These are phyloP conservation scores for Huso huso DNA, from an alignment of 2,797 vertebrate genomes.

Conservation along the genomic window DNA sequence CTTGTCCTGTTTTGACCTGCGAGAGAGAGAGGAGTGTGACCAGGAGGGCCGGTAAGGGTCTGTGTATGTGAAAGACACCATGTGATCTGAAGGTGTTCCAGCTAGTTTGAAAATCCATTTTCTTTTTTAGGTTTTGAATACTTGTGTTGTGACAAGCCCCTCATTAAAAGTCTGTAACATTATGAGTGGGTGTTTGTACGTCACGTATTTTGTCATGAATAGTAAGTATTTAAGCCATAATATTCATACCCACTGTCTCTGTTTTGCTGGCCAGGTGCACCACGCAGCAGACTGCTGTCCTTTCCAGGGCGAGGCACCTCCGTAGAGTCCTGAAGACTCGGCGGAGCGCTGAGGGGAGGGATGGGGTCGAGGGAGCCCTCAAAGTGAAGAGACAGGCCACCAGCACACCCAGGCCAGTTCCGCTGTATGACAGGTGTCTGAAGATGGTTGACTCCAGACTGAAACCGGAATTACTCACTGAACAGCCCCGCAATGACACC, in stretches of 20 bases:
- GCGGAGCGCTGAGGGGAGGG: not conserved
- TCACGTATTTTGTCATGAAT: not conserved
- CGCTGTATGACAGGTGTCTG: slow-evolving; percentile 53
- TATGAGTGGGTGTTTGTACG: not conserved
- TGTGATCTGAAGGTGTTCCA: not conserved
- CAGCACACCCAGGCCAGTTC: slow-evolving; percentile 26
- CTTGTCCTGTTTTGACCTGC: slow-evolving; percentile 59
- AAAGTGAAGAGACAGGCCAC: slow-evolving; percentile 29
- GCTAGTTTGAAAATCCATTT: not conserved
- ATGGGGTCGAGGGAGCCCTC: slow-evolving; percentile 37
- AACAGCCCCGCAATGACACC: too few relatives aligned
- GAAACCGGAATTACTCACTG: too few relatives aligned
- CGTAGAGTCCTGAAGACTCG: slow-evolving; percentile 20
- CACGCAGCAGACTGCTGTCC: slow-evolving; percentile 23
- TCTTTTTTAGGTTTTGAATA: not conserved
- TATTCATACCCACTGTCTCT: slow-evolving; percentile 16
- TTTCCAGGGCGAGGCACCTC: slow-evolving; percentile 30
- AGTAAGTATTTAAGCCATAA: not conserved
- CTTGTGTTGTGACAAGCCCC: not conserved
- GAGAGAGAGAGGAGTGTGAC: slow-evolving; percentile 35
- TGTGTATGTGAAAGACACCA: slow-evolving; percentile 15
- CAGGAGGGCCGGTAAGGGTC: slow-evolving; percentile 38
- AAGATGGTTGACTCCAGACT: slow-evolving; percentile 24
- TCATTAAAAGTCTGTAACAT: not conserved
- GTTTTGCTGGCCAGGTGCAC: slow-evolving; percentile 22